phyloP scores from a whole-genome alignment of 2,888 invertebrate species.

The Caenorhabditis becei region DNA sequence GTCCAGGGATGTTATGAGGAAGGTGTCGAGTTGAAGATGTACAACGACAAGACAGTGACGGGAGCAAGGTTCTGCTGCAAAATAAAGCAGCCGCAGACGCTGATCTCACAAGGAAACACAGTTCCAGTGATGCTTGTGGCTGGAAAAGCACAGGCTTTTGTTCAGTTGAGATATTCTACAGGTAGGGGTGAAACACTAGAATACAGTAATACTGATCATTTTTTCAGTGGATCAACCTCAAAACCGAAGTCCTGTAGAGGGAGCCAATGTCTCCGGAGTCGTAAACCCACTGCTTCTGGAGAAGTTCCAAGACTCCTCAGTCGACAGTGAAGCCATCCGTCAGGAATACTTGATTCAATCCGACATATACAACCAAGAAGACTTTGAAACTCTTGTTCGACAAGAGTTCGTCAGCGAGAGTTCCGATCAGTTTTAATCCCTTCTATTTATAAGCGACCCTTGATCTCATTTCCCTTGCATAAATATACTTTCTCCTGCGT shows the following conservation, averaged over 20 bases:
- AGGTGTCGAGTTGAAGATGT: slow-evolving; percentile 58
- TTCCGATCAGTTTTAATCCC: neutral
- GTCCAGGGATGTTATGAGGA: slow-evolving; percentile 65
- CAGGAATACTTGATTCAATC: slow-evolving; percentile 32
- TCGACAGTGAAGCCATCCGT: slow-evolving; percentile 49
- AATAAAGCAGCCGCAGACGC: slow-evolving; percentile 43
- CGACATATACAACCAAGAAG: slow-evolving; percentile 36
- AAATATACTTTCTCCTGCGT: neutral
- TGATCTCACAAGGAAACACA: slow-evolving; percentile 42
- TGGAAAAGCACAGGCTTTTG: slow-evolving; percentile 58
- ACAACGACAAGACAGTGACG: slow-evolving; percentile 53
- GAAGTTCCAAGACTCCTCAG: slow-evolving; percentile 33
- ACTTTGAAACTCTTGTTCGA: slow-evolving; percentile 39
- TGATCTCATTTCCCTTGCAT: neutral
- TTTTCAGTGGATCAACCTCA: slow-evolving; percentile 42
- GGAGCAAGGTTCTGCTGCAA: slow-evolving; percentile 62
- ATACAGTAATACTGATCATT: neutral
- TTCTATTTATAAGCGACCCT: neutral
- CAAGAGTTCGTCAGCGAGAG: slow-evolving; percentile 32
- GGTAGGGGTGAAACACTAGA: too few relatives aligned
- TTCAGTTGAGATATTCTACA: slow-evolving; percentile 55
- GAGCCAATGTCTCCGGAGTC: neutral
- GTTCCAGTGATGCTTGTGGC: slow-evolving; percentile 48
- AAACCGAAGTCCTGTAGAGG: slow-evolving; percentile 37
- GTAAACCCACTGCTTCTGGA: slow-evolving; percentile 34